phyloP scores from a whole-genome alignment of 2,888 invertebrate genomes.

The Meghimatium bilineatum region DNA sequence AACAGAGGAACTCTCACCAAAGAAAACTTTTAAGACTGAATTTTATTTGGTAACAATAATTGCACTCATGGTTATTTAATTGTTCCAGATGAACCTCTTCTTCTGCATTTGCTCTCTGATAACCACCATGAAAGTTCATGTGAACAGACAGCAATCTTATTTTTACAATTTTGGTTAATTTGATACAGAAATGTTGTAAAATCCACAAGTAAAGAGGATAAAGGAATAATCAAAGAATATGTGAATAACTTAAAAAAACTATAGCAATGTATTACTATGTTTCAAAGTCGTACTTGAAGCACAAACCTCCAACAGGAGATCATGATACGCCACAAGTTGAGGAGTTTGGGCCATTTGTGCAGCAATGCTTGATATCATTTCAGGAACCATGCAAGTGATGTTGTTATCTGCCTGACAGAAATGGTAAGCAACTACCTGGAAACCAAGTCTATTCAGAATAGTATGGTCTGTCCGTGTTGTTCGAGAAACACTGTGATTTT shows the following conservation, averaged over 20 bases:
- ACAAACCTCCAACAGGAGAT: constrained; percentile 81
- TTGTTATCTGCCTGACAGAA: constrained; percentile 96
- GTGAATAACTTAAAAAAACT: neutral
- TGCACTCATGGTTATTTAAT: too few species aligned
- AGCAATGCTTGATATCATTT: constrained; percentile 95
- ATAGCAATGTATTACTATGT: too few species aligned
- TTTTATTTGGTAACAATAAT: too few species aligned
- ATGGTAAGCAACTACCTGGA: constrained; percentile 94
- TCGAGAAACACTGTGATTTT: constrained; percentile 61
- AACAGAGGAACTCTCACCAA: too few species aligned
- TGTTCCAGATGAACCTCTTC: too few species aligned
- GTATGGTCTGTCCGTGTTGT: constrained; percentile 65
- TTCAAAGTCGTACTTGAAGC: too few species aligned
- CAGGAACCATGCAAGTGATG: constrained; percentile 95
- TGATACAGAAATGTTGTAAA: neutral
- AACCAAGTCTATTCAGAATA: constrained; percentile 81
- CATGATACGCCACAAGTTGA: constrained; percentile 89
- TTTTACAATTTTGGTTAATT: too few species aligned
- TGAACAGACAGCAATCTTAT: too few species aligned
- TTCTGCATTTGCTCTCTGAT: too few species aligned
- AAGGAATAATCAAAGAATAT: neutral
- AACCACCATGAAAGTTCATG: too few species aligned
- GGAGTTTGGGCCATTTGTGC: constrained; percentile 96
- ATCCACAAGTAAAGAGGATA: neutral
- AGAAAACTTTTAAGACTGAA: too few species aligned